These are phyloP conservation scores for Todus mexicanus DNA, from an alignment of 2,797 vertebrate genomes.

Conservation along the genomic window DNA sequence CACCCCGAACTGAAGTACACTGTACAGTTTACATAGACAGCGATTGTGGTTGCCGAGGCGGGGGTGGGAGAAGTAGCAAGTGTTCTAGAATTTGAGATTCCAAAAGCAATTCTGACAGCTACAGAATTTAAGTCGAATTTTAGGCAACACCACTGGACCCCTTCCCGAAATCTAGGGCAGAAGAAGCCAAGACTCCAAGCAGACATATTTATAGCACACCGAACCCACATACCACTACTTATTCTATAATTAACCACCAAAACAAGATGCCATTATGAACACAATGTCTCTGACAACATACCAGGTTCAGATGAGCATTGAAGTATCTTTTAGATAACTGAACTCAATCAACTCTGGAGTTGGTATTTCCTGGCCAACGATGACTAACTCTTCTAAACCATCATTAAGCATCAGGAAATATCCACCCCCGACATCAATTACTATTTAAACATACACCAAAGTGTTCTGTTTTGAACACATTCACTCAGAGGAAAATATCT, in stretches of 20 bases:
- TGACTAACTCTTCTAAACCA: conserved; percentile 13
- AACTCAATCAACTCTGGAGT: neutral
- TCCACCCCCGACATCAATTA: neutral
- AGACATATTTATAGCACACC: neutral
- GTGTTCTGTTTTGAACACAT: neutral
- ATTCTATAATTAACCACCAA: conserved; percentile 22
- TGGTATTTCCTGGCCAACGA: conserved; percentile 54
- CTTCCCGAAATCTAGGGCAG: neutral
- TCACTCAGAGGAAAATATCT: neutral
- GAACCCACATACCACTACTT: neutral
- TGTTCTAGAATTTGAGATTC: neutral
- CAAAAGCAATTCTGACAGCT: neutral
- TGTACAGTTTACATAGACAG: neutral
- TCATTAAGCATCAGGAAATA: conserved; percentile 54
- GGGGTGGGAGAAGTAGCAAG: neutral
- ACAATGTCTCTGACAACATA: neutral
- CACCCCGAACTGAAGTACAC: neutral
- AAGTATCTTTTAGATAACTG: conserved; percentile 30
- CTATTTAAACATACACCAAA: neutral
- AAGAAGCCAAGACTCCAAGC: neutral
- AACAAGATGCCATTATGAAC: neutral
- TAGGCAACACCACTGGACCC: neutral
- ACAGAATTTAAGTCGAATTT: neutral
- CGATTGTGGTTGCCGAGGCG: neutral
- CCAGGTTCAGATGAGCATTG: neutral